Conservation (phyloP, 2,888 invertebrate genomes). For the Anodontia alba region DNA sequence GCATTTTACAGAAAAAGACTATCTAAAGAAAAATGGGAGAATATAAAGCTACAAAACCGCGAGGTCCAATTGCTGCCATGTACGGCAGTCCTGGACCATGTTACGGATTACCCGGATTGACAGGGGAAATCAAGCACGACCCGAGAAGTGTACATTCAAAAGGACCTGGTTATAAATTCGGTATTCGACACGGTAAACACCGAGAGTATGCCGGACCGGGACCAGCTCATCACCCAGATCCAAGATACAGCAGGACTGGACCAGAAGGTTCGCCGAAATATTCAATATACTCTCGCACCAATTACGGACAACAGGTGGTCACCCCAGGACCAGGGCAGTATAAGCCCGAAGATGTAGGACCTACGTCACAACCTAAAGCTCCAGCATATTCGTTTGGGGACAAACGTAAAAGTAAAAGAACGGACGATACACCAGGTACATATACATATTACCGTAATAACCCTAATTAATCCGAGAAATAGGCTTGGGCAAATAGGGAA, state of each 20-base stretch:
- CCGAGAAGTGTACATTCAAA: conserved; percentile 74
- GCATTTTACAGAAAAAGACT: too few relatives aligned
- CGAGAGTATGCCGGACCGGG: conserved; percentile 68
- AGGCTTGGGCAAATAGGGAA: too few relatives aligned
- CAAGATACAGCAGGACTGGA: conserved; percentile 66
- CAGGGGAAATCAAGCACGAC: conserved; percentile 72
- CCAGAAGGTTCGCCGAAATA: conserved; percentile 78
- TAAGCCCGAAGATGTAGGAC: conserved; percentile 30
- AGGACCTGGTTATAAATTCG: conserved; percentile 70
- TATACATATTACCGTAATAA: not conserved
- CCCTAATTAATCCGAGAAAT: too few relatives aligned
- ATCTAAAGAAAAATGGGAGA: not conserved
- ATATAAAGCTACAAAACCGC: conserved; percentile 59
- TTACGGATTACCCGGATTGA: conserved; percentile 75
- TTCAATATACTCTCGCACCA: conserved; percentile 73
- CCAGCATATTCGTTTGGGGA: conserved; percentile 79
- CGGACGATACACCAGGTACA: conserved; percentile 74
- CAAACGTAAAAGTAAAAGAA: conserved; percentile 64
- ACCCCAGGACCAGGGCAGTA: not conserved
- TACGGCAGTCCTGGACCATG: conserved; percentile 78
- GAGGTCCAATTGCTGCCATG: conserved; percentile 78
- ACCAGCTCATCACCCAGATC: conserved; percentile 56
- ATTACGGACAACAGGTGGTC: conserved; percentile 72
- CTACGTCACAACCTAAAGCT: conserved; percentile 49
- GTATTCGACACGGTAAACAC: conserved; percentile 65